phyloP scores from a whole-genome alignment of 2,113 vertebrate species.

The Sialia sialis region DNA sequence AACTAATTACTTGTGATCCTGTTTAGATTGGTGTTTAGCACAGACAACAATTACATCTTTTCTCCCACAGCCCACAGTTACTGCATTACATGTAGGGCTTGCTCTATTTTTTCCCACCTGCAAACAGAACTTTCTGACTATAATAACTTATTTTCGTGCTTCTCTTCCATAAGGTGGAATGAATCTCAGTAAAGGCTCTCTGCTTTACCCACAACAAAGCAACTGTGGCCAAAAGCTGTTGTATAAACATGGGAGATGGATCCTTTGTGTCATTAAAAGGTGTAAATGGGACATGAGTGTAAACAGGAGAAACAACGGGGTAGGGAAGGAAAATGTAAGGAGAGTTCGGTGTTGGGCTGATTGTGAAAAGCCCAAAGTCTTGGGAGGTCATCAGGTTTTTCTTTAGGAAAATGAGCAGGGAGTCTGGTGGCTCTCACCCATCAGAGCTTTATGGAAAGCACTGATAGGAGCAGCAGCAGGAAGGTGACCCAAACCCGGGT shows the following conservation, averaged over 20 bases:
- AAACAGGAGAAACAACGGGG: neutral
- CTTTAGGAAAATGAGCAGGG: neutral
- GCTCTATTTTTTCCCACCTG: neutral
- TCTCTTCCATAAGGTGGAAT: neutral
- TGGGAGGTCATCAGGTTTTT: neutral
- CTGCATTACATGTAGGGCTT: neutral
- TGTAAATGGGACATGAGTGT: neutral
- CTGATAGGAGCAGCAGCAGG: neutral
- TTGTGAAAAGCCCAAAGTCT: neutral
- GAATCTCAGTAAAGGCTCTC: neutral
- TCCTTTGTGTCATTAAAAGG: neutral
- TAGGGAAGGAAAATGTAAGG: neutral
- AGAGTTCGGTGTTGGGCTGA: neutral
- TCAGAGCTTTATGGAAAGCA: neutral
- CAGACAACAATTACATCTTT: conserved; percentile 54
- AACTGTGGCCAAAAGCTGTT: neutral
- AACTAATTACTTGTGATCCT: conserved; percentile 41
- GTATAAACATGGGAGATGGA: neutral
- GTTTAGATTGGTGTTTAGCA: conserved; percentile 44
- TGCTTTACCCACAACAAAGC: neutral
- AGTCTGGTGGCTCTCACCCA: neutral
- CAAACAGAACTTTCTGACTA: neutral
- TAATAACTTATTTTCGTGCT: neutral
- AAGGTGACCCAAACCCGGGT: neutral
- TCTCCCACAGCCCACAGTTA: neutral